Evolutionary conservation across 2,888 invertebrate genomes (phyloP).

Genomic region (Mellilla xanthometata): DNA sequence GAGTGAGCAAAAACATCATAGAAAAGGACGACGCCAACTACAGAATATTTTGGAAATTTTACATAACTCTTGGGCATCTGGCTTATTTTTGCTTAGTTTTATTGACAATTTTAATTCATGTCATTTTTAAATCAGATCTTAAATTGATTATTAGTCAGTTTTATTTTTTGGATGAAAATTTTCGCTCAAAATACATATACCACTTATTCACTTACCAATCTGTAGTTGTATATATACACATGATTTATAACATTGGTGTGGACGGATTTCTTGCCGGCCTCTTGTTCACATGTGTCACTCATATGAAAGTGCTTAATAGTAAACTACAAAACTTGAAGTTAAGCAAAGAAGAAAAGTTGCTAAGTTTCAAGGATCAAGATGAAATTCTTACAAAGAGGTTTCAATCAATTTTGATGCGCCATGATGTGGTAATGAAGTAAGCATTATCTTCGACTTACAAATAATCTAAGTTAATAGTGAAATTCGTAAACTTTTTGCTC

Average conservation of each 20-base stretch:
- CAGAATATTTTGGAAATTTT: constrained; percentile 43
- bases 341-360: constrained; percentile 23
- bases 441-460: too few relatives aligned
- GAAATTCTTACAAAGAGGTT: constrained; percentile 18
- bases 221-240: constrained; percentile 56
- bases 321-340: constrained; percentile 48
- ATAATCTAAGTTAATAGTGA: too few relatives aligned
- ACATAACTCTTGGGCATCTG: constrained; percentile 39
- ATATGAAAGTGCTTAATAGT: constrained; percentile 49
- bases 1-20: constrained; percentile 41
- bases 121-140: constrained; percentile 41
- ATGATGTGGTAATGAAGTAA: constrained; percentile 53
- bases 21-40: constrained; percentile 40
- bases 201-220: constrained; percentile 56
- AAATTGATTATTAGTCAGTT: constrained; percentile 62
- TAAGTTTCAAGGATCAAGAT: constrained; percentile 35
- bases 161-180: constrained; percentile 57
- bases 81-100: constrained; percentile 44
- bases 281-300: constrained; percentile 47
- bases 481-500: too few relatives aligned
- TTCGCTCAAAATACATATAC: constrained; percentile 45
- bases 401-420: constrained; percentile 43
- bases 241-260: constrained; percentile 58
- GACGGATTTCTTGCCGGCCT: constrained; percentile 61
- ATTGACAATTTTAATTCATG: constrained; percentile 43